phyloP scores from a whole-genome alignment of 1,140 invertebrate species.

The Rhyzopertha dominica region DNA sequence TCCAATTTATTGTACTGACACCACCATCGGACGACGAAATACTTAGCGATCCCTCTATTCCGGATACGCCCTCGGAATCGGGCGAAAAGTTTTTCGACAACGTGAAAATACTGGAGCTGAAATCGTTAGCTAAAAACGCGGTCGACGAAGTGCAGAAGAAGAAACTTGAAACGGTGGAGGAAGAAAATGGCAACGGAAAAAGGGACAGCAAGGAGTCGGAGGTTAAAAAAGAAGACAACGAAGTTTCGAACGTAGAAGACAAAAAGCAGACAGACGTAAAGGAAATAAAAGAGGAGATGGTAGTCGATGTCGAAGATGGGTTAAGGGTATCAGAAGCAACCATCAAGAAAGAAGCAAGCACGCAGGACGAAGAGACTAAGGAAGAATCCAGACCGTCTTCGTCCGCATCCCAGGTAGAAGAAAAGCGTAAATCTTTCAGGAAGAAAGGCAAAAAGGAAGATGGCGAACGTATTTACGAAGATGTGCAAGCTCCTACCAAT shows the following conservation, averaged over 20 bases:
- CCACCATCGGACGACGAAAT: slow-evolving; percentile 43
- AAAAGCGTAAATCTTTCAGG: slow-evolving; percentile 46
- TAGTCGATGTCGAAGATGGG: slow-evolving; percentile 36
- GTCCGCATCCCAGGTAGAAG: slow-evolving; percentile 38
- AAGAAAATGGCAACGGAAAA: slow-evolving; percentile 19
- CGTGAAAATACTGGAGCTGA: slow-evolving; percentile 28
- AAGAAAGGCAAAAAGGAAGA: slow-evolving; percentile 43
- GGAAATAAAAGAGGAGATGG: slow-evolving; percentile 20
- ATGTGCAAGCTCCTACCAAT: slow-evolving; percentile 44
- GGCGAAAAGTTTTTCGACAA: slow-evolving; percentile 28
- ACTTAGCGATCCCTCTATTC: slow-evolving; percentile 28
- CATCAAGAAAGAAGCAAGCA: slow-evolving; percentile 2
- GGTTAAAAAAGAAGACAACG: slow-evolving; percentile 12
- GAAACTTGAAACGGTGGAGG: slow-evolving; percentile 23
- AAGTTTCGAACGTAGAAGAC: slow-evolving; percentile 12
- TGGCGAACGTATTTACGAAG: slow-evolving; percentile 38
- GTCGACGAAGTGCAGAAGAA: slow-evolving; percentile 33
- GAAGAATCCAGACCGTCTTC: slow-evolving; percentile 9
- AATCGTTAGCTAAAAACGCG: slow-evolving; percentile 33
- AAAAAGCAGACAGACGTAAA: slow-evolving; percentile 4
- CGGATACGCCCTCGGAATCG: slow-evolving; percentile 37
- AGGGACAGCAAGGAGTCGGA: neutral
- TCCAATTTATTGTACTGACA: slow-evolving; percentile 42
- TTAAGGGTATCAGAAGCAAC: slow-evolving; percentile 28
- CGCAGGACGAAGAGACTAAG: slow-evolving; percentile 26